A percentile compares a stretch with the other conserved stretches of the same genome.
These are phyloP conservation scores for Calameuta idolon DNA, from an alignment of 2,888 invertebrate genomes.

Conservation along the genomic window DNA sequence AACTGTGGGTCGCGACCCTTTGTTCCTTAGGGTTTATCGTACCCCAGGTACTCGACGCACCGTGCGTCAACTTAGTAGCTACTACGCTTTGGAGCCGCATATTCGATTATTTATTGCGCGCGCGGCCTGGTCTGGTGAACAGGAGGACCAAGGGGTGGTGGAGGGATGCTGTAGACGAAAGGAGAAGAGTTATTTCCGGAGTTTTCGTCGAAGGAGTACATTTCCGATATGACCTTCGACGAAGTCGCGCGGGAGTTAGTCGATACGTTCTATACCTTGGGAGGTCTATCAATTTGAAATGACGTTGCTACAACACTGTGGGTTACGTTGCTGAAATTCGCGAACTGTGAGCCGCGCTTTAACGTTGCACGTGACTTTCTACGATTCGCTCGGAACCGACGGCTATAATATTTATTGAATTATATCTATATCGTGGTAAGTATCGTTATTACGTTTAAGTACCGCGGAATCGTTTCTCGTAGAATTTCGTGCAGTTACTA, in stretches of 20 bases:
- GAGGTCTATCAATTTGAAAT: background rate
- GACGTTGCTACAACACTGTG: background rate
- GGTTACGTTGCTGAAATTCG: background rate
- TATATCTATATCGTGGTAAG: no score
- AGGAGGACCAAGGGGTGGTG: background rate
- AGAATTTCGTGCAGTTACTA: background rate
- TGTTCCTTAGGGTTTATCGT: background rate
- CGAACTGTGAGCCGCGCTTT: background rate
- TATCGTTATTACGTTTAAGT: no score
- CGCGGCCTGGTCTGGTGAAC: background rate
- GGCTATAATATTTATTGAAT: background rate
- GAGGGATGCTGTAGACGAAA: background rate
- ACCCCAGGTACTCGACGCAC: background rate
- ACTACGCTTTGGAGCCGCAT: background rate
- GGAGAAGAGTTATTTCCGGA: constrained; percentile 40
- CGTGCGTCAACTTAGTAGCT: background rate
- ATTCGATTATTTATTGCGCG: background rate
- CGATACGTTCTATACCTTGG: constrained; percentile 20
- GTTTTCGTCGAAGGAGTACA: constrained; percentile 44
- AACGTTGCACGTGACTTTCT: background rate
- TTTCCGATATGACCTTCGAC: constrained; percentile 47
- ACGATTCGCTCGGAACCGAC: background rate
- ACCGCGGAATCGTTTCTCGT: no score
- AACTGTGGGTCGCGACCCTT: background rate
- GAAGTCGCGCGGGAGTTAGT: constrained; percentile 27